Evolutionary conservation across 2,888 invertebrate species (phyloP).

Genomic region (Drosophila ezoana): DNA sequence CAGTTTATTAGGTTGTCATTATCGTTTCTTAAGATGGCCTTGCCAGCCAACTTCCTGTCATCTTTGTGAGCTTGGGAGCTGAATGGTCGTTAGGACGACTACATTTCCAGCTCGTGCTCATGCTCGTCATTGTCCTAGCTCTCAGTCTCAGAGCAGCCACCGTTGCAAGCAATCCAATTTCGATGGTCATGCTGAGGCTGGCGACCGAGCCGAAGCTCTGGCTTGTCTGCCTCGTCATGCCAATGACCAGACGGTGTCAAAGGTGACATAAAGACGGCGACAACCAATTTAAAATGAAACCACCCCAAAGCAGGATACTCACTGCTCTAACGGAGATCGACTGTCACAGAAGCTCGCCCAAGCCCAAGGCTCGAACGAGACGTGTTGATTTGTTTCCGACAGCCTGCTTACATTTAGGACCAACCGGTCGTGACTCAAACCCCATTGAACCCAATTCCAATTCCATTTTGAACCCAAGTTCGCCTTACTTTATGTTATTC

Average conservation of each 20-base stretch:
- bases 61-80: slow-evolving; percentile 43
- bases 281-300: slow-evolving; percentile 43
- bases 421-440: slow-evolving; percentile 33
- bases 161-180: slow-evolving; percentile 47
- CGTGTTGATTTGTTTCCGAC: slow-evolving; percentile 59
- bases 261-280: slow-evolving; percentile 63
- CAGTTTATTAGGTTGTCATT: slow-evolving; percentile 77
- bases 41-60: slow-evolving; percentile 47
- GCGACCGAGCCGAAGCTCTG: slow-evolving; percentile 4
- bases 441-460: slow-evolving; percentile 28
- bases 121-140: slow-evolving; percentile 18
- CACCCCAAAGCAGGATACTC: slow-evolving; percentile 35
- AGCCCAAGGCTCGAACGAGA: slow-evolving; percentile 10
- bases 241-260: slow-evolving; percentile 63
- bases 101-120: background rate
- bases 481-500: slow-evolving; percentile 61
- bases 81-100: slow-evolving; percentile 58
- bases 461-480: slow-evolving; percentile 28
- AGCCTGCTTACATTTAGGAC: slow-evolving; percentile 28
- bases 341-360: slow-evolving; percentile 1
- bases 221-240: slow-evolving; percentile 56
- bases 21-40: slow-evolving; percentile 72
- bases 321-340: slow-evolving; percentile 12
- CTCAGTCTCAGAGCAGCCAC: slow-evolving; percentile 20
- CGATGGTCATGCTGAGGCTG: slow-evolving; percentile 18